phyloP scores from a whole-genome alignment of 2,113 vertebrate species.

The Labeo catla region DNA sequence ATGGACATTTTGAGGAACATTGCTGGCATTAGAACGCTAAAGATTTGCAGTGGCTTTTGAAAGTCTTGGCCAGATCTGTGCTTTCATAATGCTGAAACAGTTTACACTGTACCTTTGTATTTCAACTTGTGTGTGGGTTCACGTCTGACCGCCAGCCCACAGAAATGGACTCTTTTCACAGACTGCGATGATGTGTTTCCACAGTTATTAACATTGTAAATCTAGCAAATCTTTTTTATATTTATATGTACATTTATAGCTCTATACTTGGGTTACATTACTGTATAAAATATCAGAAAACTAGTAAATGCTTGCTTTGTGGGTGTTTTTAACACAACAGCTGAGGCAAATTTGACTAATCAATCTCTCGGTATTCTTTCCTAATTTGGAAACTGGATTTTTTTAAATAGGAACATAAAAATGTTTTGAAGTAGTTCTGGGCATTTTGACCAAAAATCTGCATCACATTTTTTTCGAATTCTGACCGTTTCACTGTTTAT shows the following conservation, averaged over 20 bases:
- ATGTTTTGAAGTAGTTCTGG: too few relatives aligned
- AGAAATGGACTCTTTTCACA: slow-evolving; percentile 6
- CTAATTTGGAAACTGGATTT: too few relatives aligned
- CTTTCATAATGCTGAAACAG: not conserved
- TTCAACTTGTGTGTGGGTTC: slow-evolving; percentile 18
- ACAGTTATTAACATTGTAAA: not conserved
- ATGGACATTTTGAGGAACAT: slow-evolving; percentile 6
- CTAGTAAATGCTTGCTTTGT: not conserved
- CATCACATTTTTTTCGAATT: too few relatives aligned
- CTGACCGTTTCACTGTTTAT: too few relatives aligned
- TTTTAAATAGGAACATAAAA: too few relatives aligned
- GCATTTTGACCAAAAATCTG: too few relatives aligned
- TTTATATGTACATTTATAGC: not conserved
- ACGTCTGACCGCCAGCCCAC: slow-evolving; percentile 8
- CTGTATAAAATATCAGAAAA: not conserved
- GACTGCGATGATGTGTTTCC: not conserved
- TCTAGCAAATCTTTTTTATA: not conserved
- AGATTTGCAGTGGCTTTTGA: not conserved
- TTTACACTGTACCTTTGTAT: not conserved
- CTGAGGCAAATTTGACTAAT: not conserved
- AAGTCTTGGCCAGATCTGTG: not conserved
- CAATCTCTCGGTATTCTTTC: not conserved
- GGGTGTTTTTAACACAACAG: not conserved
- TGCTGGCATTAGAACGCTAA: not conserved
- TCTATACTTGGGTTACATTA: not conserved